Conservation (phyloP, 2,113 vertebrate genomes). For the Dipodomys merriami region DNA sequence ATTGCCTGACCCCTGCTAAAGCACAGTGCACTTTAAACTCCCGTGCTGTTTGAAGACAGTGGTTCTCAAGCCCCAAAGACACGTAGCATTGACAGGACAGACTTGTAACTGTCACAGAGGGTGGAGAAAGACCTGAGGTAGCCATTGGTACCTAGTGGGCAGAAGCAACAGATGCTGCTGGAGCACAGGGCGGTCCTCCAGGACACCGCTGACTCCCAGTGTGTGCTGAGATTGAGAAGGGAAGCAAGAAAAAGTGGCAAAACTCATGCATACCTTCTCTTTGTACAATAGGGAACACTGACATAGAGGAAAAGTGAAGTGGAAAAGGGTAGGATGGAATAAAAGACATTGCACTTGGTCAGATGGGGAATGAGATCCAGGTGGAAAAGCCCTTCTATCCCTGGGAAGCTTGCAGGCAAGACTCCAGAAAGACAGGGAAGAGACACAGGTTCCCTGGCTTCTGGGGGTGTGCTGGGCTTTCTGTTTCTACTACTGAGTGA, state of each 20-base stretch:
- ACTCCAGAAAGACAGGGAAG: too few species aligned
- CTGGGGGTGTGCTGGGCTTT: fast-evolving
- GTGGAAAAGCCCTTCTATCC: fast-evolving
- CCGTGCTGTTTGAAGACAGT: fast-evolving
- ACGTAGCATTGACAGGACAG: neutral
- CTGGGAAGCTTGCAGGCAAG: neutral
- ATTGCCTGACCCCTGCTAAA: neutral
- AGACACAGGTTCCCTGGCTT: too few species aligned
- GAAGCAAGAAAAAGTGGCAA: neutral
- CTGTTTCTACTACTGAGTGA: neutral
- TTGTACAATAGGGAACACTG: neutral
- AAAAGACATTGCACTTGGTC: neutral
- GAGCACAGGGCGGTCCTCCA: too few species aligned
- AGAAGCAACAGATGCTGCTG: neutral
- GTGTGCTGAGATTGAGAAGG: neutral
- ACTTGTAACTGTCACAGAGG: fast-evolving
- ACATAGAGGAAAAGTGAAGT: neutral
- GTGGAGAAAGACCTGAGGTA: too few species aligned
- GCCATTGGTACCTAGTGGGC: fast-evolving
- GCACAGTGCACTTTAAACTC: neutral
- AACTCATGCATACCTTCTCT: neutral
- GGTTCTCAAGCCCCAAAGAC: neutral
- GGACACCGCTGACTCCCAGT: too few species aligned
- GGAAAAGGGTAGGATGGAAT: neutral
- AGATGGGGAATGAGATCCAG: too few species aligned